A percentile compares a stretch with the other conserved stretches of the same genome.
These are phyloP conservation scores for Phoebastria nigripes DNA, from an alignment of 2,797 vertebrate genomes.

Conservation along the genomic window DNA sequence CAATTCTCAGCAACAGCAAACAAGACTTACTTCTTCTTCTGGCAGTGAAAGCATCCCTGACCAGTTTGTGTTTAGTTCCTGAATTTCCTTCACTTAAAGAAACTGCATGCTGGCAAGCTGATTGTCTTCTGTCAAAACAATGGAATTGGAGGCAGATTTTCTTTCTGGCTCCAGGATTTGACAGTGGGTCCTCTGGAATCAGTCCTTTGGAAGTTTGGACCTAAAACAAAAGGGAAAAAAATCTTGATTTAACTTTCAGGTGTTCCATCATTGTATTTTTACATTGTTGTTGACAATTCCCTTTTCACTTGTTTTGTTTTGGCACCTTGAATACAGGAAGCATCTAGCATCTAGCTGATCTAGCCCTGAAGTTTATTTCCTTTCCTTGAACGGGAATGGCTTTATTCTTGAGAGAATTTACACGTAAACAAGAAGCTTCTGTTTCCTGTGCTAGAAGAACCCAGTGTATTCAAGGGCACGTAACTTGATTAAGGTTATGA, in stretches of 20 bases:
- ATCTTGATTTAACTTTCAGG: slow-evolving; percentile 45
- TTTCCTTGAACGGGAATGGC: neutral
- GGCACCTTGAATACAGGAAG: neutral
- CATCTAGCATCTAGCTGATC: neutral
- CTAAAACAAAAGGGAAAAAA: neutral
- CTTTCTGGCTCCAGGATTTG: slow-evolving; percentile 54
- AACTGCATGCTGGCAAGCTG: slow-evolving; percentile 25
- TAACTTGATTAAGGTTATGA: neutral
- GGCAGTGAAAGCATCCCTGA: neutral
- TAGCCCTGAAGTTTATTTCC: neutral
- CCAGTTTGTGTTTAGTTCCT: slow-evolving; percentile 23
- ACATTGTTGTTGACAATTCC: neutral
- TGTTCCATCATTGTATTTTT: slow-evolving; percentile 10
- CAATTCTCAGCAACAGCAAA: no score
- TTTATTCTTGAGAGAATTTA: neutral
- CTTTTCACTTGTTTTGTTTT: neutral
- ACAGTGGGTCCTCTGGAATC: neutral
- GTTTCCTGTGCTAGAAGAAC: slow-evolving; percentile 7
- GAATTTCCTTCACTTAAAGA: slow-evolving; percentile 40
- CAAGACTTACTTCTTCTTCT: neutral
- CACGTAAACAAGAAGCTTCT: slow-evolving; percentile 3
- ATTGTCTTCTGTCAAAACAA: neutral
- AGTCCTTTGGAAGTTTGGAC: neutral
- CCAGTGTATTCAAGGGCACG: neutral
- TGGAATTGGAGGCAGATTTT: neutral